Evolutionary conservation across 2,797 vertebrate genomes (phyloP).

Genomic region (Apodemus agrarius): DNA sequence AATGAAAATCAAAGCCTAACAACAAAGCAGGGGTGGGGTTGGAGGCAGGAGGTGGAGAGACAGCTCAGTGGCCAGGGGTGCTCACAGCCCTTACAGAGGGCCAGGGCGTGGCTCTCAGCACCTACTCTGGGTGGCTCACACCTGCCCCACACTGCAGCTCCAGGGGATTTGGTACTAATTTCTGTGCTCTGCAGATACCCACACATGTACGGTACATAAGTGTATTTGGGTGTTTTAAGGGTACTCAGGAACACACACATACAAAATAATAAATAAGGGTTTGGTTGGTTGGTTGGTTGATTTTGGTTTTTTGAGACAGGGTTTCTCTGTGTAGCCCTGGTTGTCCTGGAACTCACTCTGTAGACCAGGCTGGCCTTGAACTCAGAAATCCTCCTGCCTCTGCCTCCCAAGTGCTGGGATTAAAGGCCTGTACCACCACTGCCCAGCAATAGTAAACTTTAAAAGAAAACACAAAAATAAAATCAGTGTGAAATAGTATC

Average conservation of each 20-base stretch:
- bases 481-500: neutral
- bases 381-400: too few relatives aligned
- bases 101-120: neutral
- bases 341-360: too few relatives aligned
- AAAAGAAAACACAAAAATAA: neutral
- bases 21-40: neutral
- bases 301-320: too few relatives aligned
- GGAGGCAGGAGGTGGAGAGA: neutral
- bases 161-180: too few relatives aligned
- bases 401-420: too few relatives aligned
- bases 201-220: neutral
- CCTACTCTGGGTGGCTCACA: neutral
- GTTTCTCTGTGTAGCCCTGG: too few relatives aligned
- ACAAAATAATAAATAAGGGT: neutral
- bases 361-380: too few relatives aligned
- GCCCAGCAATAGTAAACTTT: too few relatives aligned
- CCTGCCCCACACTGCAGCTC: neutral
- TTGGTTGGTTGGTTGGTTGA: too few relatives aligned
- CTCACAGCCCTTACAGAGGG: neutral
- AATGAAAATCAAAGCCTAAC: neutral
- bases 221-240: too few relatives aligned
- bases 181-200: neutral
- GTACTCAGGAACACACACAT: neutral
- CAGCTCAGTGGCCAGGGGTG: neutral
- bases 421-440: too few relatives aligned